Evolutionary conservation across 2,888 invertebrate genomes (phyloP).

Genomic region (Aspidiotus destructor): DNA sequence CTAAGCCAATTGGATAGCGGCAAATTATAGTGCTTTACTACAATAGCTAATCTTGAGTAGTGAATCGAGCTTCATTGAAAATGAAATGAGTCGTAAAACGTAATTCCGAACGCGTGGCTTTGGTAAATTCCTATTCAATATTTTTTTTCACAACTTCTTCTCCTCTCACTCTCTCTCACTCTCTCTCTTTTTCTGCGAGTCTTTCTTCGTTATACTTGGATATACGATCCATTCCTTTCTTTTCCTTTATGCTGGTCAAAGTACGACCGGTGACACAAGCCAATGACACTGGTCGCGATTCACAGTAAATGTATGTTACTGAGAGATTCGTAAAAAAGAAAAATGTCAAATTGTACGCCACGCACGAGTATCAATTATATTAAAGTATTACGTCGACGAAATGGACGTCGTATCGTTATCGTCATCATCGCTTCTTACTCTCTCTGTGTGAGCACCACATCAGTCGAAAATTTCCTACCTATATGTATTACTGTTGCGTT

Average conservation of each 20-base stretch:
- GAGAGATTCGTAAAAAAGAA: not conserved
- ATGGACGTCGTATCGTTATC: too few species aligned
- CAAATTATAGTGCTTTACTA: too few species aligned
- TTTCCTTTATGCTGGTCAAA: too few species aligned
- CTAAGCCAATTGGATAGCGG: too few species aligned
- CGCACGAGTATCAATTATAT: not conserved
- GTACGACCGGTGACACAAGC: not conserved
- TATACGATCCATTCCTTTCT: too few species aligned
- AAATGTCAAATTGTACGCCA: not conserved
- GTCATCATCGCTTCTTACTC: too few species aligned
- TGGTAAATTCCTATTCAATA: not conserved
- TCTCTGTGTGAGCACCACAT: too few species aligned
- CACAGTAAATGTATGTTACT: not conserved
- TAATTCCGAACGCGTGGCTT: not conserved
- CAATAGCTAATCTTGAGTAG: too few species aligned
- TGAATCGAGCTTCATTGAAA: not conserved
- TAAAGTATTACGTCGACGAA: not conserved
- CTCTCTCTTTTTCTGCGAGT: not conserved
- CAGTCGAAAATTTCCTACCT: too few species aligned
- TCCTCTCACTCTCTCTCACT: not conserved
- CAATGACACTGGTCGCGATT: not conserved
- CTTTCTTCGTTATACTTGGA: not conserved
- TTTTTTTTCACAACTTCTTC: not conserved
- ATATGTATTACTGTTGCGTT: too few species aligned
- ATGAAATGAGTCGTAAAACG: not conserved